Percentiles rank a stretch among this genome's conserved stretches.
Evolutionary conservation across 2,113 vertebrate genomes (phyloP).

Genomic region (Rallus limicola): DNA sequence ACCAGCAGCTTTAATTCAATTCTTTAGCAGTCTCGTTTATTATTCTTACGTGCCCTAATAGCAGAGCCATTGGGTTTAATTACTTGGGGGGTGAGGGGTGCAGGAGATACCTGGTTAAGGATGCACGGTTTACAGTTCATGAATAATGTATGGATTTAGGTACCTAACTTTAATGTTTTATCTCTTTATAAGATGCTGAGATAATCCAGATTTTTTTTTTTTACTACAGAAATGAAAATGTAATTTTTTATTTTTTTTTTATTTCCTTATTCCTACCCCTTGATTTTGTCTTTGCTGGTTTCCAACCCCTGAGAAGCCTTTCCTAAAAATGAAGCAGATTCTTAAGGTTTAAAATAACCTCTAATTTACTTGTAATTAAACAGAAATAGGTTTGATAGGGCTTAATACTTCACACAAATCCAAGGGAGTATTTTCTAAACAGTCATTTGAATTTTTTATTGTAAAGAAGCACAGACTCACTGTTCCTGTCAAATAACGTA

Average conservation of each 20-base stretch:
- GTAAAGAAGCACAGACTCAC: neutral
- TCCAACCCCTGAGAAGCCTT: neutral
- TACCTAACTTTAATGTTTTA: slow-evolving; percentile 31
- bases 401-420: neutral
- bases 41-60: slow-evolving; percentile 28
- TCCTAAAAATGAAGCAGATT: neutral
- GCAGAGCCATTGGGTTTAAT: slow-evolving; percentile 37
- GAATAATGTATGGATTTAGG: slow-evolving; percentile 27
- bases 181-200: slow-evolving; percentile 1
- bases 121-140: neutral
- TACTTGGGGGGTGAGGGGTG: neutral
- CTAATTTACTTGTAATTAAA: neutral
- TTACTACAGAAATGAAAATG: neutral
- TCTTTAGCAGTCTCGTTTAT: neutral
- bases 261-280: neutral
- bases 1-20: neutral
- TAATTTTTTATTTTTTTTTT: neutral
- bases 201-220: neutral
- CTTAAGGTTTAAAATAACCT: neutral
- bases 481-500: neutral
- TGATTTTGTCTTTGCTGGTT: neutral
- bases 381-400: neutral
- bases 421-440: neutral
- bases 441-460: neutral
- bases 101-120: slow-evolving; percentile 14